phyloP scores from a whole-genome alignment of 2,113 vertebrate species.

The Oreochromis spilurus region DNA sequence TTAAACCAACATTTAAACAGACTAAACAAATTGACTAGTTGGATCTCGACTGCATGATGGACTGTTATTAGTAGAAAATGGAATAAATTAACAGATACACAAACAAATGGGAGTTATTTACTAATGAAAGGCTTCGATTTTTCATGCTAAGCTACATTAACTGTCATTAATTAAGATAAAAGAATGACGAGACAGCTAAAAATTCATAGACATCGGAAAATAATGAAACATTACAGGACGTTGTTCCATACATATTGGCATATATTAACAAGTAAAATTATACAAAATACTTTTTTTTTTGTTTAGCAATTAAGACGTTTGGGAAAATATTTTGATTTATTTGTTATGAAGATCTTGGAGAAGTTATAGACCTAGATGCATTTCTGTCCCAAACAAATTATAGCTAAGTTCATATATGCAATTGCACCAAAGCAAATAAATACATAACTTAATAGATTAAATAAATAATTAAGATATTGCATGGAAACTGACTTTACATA shows the following conservation, averaged over 20 bases:
- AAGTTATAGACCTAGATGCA: conserved; percentile 55
- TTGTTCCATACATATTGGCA: conserved; percentile 67
- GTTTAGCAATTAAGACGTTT: conserved; percentile 65
- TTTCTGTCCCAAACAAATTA: conserved; percentile 61
- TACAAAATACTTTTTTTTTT: conserved; percentile 68
- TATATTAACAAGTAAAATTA: conserved; percentile 74
- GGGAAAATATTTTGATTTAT: conserved; percentile 73
- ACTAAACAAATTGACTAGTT: conserved; percentile 70
- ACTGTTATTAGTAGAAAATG: conserved; percentile 61
- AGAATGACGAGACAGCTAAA: conserved; percentile 59
- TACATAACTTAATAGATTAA: conserved; percentile 38
- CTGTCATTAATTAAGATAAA: conserved; percentile 62
- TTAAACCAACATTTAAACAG: conserved; percentile 73
- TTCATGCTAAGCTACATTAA: conserved; percentile 73
- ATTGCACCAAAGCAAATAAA: conserved; percentile 41
- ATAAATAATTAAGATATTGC: conserved; percentile 39
- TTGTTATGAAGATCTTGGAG: conserved; percentile 65
- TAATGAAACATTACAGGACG: conserved; percentile 68
- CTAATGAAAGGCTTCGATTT: conserved; percentile 54
- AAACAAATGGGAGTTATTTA: conserved; percentile 69
- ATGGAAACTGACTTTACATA: conserved; percentile 26
- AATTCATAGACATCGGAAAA: conserved; percentile 59
- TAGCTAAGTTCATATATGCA: conserved; percentile 32
- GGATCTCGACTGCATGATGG: conserved; percentile 54
- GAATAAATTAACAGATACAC: conserved; percentile 62